Base-by-base conservation (phyloP, 2,888 invertebrate genomes). In the Rhamnusium bicolor region DNA sequence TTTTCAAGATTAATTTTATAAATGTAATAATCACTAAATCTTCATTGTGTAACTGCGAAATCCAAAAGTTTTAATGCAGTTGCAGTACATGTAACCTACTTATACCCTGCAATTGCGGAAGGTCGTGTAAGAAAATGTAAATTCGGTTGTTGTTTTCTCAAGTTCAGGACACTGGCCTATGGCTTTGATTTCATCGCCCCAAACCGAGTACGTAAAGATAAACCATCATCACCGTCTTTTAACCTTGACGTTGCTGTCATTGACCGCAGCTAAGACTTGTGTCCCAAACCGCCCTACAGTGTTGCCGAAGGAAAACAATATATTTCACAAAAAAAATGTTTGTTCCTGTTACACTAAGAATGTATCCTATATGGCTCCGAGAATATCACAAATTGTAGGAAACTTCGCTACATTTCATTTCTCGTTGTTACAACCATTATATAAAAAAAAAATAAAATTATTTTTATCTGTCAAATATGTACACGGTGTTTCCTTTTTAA, bases 201-300 rank as follows among this genome's bases (percentile, higher is more conserved):
- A 69, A 69, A 51, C 69, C 60, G 56, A 58, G 7, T 58, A 40
- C 54, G 49, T 60, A 60, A 61, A 58, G 69, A 69, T 69, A 69
- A 60, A 69, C 60, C 69, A 69, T 60, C 69, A 46, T 63, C 63
- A 49, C 58, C 69, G 60, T 60, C 60, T 58, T 56, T 65, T 65
- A 75, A 75, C 75, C 75, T 75, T 75, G 75, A 75, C 71, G 73
- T 54, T 56, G 68, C 75, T 73, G 73, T 73, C 75, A 75, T 75
- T 75, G 75, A 75, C 73, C 75, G 71, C 53, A 8, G 32, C 65
- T 53, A 40, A 29, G 51, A 65, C 65, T 53, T 65, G 53, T 65
- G 65, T 19, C 65, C 53, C 40, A 65, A 65, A 65, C 53, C 40
- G 53, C 65, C 32, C 51, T 53, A 53, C 65, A 53, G 32, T 53